Base-by-base conservation (phyloP, 1,140 invertebrate species). In the Globodera ellingtonae region DNA sequence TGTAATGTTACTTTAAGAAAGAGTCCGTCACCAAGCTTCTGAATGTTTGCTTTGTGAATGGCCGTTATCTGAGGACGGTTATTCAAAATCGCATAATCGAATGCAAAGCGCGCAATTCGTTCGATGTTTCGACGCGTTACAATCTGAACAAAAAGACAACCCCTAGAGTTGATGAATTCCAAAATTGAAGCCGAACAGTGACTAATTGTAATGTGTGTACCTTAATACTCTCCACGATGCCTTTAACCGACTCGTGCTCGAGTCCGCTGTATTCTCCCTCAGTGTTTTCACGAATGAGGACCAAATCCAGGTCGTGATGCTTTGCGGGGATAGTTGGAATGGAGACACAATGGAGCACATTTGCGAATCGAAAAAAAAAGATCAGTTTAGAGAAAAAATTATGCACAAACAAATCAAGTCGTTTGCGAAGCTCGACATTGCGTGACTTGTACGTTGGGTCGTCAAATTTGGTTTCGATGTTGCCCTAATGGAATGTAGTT, bases 21-120 rank as follows among this genome's bases (percentile, higher is more conserved):
- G 47, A 89, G 82, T 24, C 87, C 87, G 79, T 89, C 87, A 52
- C 87, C 88, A 62, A 89, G 78, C 75, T 89, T 89, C 72, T 89
- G 88, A 75, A 99, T 98, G 89, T 99, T 99, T 0, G 98, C 97
- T 91, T 99, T 99, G 90, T 99, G 98, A 47, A 99, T 94, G 15
- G 95, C 97, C 1, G 97, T 99, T 9, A 98, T 93, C 91, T 95
- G 95, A 90, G 95, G 95, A 62, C 96, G 92, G 56, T 93, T 93
- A 89, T 96, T 92, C 79, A 93, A 92, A 84, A 92, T 93, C 8
- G 97, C 97, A 90, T 94, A 98, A 89, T 98, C 94, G 89, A 99
- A 99, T 0, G 96, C 97, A 91, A 94, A 99, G 82, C 95, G 92
- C 1, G 95, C 94, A 0, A 99, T 94, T 84, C 96, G 91, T 89